These are phyloP conservation scores for Metellina segmentata DNA, from an alignment of 2,888 invertebrate genomes.

Conservation along the genomic window DNA sequence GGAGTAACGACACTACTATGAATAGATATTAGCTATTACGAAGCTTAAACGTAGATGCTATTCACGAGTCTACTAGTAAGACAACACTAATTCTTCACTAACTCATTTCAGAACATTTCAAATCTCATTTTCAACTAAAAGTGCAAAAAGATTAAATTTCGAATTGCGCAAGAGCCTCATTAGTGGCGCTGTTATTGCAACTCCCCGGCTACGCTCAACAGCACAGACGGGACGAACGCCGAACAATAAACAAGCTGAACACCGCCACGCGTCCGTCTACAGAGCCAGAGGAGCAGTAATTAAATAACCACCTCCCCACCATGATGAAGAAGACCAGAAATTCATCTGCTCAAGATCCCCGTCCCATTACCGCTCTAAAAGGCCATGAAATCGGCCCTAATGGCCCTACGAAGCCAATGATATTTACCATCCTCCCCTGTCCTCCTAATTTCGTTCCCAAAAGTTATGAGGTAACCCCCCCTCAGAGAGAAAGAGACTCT, in stretches of 20 bases:
- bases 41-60: too few relatives aligned
- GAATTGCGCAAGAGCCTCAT: too few relatives aligned
- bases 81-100: too few relatives aligned
- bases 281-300: constrained; percentile 48
- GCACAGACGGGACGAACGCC: constrained; percentile 15
- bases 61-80: too few relatives aligned
- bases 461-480: constrained; percentile 74
- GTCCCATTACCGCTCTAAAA: constrained; percentile 73
- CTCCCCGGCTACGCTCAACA: constrained; percentile 29
- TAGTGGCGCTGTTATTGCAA: constrained; percentile 16
- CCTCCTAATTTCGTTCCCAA: constrained; percentile 73
- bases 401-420: constrained; percentile 64
- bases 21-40: too few relatives aligned
- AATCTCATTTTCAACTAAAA: too few relatives aligned
- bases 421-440: constrained; percentile 73
- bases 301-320: constrained; percentile 71
- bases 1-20: too few relatives aligned
- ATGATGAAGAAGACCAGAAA: constrained; percentile 65
- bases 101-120: too few relatives aligned
- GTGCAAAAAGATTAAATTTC: too few relatives aligned
- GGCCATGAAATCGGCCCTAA: constrained; percentile 72
- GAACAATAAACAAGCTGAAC: constrained; percentile 51
- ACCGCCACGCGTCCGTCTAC: constrained; percentile 24
- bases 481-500: constrained; percentile 23
- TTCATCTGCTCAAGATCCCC: constrained; percentile 68